These are phyloP conservation scores for Campoplex nolae DNA, from an alignment of 2,888 invertebrate genomes.

Conservation along the genomic window DNA sequence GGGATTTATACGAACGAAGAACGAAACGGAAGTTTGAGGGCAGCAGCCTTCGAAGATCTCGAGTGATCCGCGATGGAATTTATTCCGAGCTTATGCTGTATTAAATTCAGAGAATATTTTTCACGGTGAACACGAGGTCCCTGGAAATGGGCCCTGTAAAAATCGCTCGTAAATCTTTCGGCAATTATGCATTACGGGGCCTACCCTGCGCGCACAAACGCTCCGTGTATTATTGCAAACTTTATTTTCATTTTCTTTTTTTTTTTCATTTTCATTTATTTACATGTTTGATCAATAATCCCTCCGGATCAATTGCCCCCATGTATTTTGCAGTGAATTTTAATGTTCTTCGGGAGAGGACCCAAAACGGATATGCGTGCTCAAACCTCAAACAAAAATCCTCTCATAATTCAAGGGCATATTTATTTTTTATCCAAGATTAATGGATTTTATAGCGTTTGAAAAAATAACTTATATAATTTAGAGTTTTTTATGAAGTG, in stretches of 20 bases:
- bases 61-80: conserved; percentile 46
- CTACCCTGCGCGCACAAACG: background rate
- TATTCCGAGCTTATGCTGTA: conserved; percentile 34
- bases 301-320: conserved; percentile 35
- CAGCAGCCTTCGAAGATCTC: conserved; percentile 42
- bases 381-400: background rate
- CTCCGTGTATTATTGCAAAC: conserved; percentile 41
- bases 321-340: conserved; percentile 43
- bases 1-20: conserved; percentile 57
- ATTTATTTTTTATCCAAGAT: no score
- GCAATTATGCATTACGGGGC: conserved; percentile 56
- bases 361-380: background rate
- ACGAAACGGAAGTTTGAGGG: conserved; percentile 48
- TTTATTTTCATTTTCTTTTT: conserved; percentile 58
- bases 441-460: no score
- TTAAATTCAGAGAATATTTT: conserved; percentile 50
- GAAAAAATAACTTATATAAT: no score
- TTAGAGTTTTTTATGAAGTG: background rate
- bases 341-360: conserved; percentile 28
- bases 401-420: background rate
- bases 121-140: background rate
- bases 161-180: conserved; percentile 52
- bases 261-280: conserved; percentile 43
- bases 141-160: conserved; percentile 33
- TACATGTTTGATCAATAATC: conserved; percentile 54